A percentile compares a stretch with the other conserved stretches of the same genome.
Conservation (phyloP, 2,113 vertebrate species). For the Zosterops lateralis region DNA sequence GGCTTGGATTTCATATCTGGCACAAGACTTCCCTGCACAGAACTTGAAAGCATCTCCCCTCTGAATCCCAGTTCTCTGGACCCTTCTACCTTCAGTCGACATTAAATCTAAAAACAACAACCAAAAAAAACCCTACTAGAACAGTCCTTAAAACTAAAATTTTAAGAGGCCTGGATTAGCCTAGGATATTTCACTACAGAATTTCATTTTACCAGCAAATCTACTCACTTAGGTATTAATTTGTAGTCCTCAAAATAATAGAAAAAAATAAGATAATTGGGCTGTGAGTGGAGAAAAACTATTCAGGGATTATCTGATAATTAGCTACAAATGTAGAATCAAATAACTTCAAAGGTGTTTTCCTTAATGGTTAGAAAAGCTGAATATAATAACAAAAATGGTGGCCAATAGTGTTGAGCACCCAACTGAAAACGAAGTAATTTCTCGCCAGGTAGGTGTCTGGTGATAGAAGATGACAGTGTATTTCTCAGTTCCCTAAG, state of each 20-base stretch:
- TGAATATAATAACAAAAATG: neutral
- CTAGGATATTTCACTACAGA: neutral
- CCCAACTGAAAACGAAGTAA: neutral
- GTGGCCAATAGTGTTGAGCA: neutral
- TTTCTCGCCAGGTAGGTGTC: neutral
- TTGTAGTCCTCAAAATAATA: neutral
- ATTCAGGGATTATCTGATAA: neutral
- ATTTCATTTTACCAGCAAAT: neutral
- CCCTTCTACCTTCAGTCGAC: neutral
- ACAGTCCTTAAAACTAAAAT: neutral
- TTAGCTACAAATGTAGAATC: neutral
- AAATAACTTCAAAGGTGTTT: neutral
- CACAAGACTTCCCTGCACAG: neutral
- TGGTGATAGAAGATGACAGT: neutral
- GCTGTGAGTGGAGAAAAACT: neutral
- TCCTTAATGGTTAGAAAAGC: neutral
- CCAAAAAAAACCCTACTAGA: neutral
- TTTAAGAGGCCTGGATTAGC: neutral
- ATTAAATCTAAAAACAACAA: neutral
- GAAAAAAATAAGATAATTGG: neutral
- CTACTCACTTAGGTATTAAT: neutral
- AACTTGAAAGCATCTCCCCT: rapidly evolving
- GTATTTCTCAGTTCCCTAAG: neutral
- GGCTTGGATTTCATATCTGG: neutral
- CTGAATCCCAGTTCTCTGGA: neutral